phyloP scores from a whole-genome alignment of 1,140 invertebrate genomes.

The Maconellicoccus hirsutus region DNA sequence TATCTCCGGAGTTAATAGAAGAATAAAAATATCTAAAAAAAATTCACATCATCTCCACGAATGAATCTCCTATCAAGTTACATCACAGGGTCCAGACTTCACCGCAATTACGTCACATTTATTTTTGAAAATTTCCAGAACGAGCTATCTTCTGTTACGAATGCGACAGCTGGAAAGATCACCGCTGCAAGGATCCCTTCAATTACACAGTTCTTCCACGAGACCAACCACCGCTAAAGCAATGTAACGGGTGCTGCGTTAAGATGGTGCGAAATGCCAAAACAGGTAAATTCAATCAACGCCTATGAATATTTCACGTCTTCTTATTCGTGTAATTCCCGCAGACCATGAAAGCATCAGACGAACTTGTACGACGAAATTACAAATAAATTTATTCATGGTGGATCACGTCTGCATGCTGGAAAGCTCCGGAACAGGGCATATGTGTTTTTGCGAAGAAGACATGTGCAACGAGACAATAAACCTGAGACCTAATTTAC shows the following conservation, averaged over 20 bases:
- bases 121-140: constrained; percentile 42
- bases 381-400: constrained; percentile 94
- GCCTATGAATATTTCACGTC: not conserved
- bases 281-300: constrained; percentile 45
- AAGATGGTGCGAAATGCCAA: constrained; percentile 85
- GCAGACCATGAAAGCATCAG: constrained; percentile 76
- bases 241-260: constrained; percentile 85
- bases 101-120: too few species aligned
- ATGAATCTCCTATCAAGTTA: too few species aligned
- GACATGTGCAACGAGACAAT: constrained; percentile 69
- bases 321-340: constrained; percentile 35
- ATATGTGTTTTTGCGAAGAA: constrained; percentile 97
- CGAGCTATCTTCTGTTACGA: constrained; percentile 84
- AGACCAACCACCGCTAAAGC: constrained; percentile 70
- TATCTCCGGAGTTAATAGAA: too few species aligned
- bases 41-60: too few species aligned
- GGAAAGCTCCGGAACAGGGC: constrained; percentile 89
- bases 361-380: constrained; percentile 78
- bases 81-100: too few species aligned
- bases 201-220: constrained; percentile 76
- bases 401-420: constrained; percentile 96
- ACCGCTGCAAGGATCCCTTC: constrained; percentile 79
- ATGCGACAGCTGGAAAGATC: constrained; percentile 80
- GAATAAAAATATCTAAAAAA: too few species aligned
- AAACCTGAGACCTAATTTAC: too few species aligned